Evolutionary conservation across 1,140 invertebrate species (phyloP).

Genomic region (Akabosia matsudoensis): DNA sequence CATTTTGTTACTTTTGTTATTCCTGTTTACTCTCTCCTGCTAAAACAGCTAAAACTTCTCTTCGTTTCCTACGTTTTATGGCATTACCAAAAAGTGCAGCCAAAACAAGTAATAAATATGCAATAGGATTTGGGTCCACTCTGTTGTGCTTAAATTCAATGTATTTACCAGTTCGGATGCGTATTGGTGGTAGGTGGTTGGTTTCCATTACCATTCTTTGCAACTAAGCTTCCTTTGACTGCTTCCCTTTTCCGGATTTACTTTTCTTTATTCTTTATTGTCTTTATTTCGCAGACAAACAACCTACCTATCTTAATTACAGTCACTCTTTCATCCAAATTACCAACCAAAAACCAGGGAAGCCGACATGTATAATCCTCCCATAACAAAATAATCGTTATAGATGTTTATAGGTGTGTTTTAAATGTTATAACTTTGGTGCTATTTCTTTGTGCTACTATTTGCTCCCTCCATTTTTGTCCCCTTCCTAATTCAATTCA

Average conservation of each 20-base stretch:
- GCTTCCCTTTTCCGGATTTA: background rate
- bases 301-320: slow-evolving; percentile 37
- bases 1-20: too few relatives aligned
- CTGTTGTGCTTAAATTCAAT: background rate
- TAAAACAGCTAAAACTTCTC: too few relatives aligned
- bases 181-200: background rate
- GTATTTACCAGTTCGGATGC: background rate
- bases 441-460: background rate
- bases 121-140: background rate
- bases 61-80: too few relatives aligned
- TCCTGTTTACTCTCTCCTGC: background rate
- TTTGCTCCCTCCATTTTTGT: background rate
- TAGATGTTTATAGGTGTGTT: background rate
- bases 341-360: background rate
- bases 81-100: too few relatives aligned
- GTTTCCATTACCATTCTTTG: background rate
- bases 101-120: background rate
- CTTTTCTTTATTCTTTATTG: slow-evolving; percentile 21
- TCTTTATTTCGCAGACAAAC: background rate
- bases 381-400: background rate
- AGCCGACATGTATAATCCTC: background rate
- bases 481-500: slow-evolving; percentile 4
- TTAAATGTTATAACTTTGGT: background rate
- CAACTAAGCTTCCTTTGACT: background rate
- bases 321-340: slow-evolving; percentile 26